Percentiles rank a stretch among this genome's conserved stretches.
These are phyloP conservation scores for Drosophila cardini DNA, from an alignment of 1,140 invertebrate genomes.

Conservation along the genomic window DNA sequence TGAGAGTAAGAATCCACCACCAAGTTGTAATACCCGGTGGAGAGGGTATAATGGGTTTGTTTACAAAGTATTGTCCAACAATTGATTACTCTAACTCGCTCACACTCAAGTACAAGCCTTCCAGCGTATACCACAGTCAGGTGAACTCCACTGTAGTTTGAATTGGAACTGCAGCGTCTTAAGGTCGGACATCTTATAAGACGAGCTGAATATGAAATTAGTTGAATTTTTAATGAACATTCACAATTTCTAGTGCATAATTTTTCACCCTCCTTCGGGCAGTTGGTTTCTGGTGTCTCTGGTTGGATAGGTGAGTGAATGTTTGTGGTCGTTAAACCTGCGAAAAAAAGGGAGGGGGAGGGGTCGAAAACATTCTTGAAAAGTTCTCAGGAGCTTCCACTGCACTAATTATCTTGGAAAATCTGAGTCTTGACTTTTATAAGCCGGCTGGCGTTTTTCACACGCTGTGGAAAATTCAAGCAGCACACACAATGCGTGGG, in stretches of 20 bases:
- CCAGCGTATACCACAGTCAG: no score
- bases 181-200: conserved; percentile 75
- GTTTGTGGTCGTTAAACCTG: conserved; percentile 52
- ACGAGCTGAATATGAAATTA: conserved; percentile 80
- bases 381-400: conserved; percentile 77
- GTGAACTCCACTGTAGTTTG: not conserved
- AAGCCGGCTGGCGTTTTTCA: conserved; percentile 72
- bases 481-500: conserved; percentile 77
- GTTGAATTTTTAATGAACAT: conserved; percentile 79
- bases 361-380: conserved; percentile 43
- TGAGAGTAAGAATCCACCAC: conserved; percentile 64
- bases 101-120: no score
- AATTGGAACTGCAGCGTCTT: conserved; percentile 77
- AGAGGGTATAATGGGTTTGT: no score
- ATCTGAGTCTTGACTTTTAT: conserved; percentile 68
- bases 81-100: no score
- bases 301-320: conserved; percentile 42
- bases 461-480: conserved; percentile 77
- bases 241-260: conserved; percentile 60
- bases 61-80: no score
- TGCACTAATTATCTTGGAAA: conserved; percentile 80
- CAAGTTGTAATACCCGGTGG: conserved; percentile 34
- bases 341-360: conserved; percentile 31
- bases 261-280: conserved; percentile 22
- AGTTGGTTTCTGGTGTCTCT: not conserved